Percentiles rank a stretch among this genome's conserved stretches.
phyloP scores from a whole-genome alignment of 2,113 vertebrate species.

The Tricholaema leucomelas region DNA sequence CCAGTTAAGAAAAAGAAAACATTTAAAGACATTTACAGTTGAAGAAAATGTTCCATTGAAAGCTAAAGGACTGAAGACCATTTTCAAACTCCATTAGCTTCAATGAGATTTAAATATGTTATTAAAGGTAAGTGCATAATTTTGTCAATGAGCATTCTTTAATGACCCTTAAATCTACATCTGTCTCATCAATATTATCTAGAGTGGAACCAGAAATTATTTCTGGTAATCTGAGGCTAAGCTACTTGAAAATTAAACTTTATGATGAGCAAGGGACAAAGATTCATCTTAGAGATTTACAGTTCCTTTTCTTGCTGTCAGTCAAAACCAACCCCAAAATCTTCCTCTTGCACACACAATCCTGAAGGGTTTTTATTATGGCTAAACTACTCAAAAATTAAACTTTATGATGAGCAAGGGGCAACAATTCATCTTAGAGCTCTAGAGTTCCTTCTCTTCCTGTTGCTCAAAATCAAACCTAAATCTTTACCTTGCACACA shows the following conservation, averaged over 20 bases:
- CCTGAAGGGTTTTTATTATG: background rate
- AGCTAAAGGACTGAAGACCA: background rate
- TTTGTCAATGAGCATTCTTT: constrained; percentile 30
- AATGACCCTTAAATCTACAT: constrained; percentile 19
- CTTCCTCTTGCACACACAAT: background rate
- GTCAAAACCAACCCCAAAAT: background rate
- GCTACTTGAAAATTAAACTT: constrained; percentile 20
- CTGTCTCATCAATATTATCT: constrained; percentile 6
- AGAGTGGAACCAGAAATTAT: background rate
- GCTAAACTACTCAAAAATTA: constrained; percentile 23
- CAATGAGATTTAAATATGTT: background rate
- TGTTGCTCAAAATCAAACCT: background rate
- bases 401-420: background rate
- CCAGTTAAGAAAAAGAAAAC: background rate
- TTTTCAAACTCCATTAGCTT: background rate
- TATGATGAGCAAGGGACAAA: background rate
- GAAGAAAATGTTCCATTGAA: background rate
- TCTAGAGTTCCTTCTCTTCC: background rate
- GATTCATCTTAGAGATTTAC: background rate
- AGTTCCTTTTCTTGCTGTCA: background rate
- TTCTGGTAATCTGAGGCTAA: background rate
- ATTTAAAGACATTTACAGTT: background rate
- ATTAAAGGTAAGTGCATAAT: constrained; percentile 5
- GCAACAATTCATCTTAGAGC: background rate
- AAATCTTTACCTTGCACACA: background rate